Conservation (phyloP, 2,797 vertebrate genomes). For the Macrochelys suwanniensis region DNA sequence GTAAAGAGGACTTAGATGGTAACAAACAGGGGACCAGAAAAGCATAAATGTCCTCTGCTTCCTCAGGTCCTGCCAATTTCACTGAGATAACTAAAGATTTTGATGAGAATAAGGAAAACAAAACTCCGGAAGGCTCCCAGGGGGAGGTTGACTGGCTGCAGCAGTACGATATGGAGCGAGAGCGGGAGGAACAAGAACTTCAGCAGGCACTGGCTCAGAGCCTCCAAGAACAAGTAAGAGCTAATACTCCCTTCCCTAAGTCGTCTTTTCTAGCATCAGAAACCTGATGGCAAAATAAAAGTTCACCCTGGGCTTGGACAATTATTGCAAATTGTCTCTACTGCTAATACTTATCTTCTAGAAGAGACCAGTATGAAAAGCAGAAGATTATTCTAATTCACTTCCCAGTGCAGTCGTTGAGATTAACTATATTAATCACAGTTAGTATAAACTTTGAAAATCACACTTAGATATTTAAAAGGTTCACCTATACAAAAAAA, state of each 20-base stretch:
- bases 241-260: slow-evolving; percentile 9
- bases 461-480: background rate
- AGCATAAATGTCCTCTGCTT: slow-evolving; percentile 59
- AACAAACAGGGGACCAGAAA: slow-evolving; percentile 8
- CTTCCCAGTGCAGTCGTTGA: background rate
- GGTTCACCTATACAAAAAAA: background rate
- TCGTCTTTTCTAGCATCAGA: background rate
- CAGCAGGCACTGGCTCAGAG: slow-evolving; percentile 98
- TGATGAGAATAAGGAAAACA: slow-evolving; percentile 99
- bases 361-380: background rate
- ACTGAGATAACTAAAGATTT: slow-evolving; percentile 90
- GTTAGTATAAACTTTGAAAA: background rate
- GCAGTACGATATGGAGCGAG: slow-evolving; percentile 94
- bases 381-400: background rate
- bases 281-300: background rate
- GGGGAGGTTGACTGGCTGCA: slow-evolving; percentile 97
- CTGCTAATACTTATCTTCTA: background rate
- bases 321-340: background rate
- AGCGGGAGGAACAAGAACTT: slow-evolving; percentile 97
- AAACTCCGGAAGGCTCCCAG: slow-evolving; percentile 93
- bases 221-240: slow-evolving; percentile 95
- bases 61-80: slow-evolving; percentile 81
- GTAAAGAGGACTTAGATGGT: slow-evolving; percentile 14
- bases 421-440: background rate
- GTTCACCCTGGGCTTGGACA: background rate